Conservation (phyloP, 2,888 invertebrate species). For the Melanargia galathea region DNA sequence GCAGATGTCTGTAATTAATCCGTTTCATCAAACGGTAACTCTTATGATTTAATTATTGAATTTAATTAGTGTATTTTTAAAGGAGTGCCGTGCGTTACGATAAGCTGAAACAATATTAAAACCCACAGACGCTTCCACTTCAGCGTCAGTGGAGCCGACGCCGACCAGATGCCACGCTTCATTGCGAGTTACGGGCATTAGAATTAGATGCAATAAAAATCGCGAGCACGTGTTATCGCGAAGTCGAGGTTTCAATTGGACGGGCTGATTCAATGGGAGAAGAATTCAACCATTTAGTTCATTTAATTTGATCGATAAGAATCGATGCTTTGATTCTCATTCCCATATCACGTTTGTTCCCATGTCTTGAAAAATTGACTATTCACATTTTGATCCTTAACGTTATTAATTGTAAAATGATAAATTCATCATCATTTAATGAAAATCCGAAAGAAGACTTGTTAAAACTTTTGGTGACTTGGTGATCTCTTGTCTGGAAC, state of each 20-base stretch:
- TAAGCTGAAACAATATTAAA: constrained; percentile 16
- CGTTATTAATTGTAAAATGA: not conserved
- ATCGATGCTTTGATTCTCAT: not conserved
- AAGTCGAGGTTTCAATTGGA: constrained; percentile 26
- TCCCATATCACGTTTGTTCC: not conserved
- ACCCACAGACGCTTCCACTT: constrained; percentile 23
- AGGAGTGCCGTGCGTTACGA: not conserved
- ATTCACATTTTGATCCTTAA: not conserved
- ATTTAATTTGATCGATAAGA: constrained; percentile 6
- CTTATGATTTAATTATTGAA: not conserved
- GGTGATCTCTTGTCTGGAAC: too few species aligned
- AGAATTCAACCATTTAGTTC: constrained; percentile 14
- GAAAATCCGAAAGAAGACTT: too few species aligned
- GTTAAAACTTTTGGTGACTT: too few species aligned
- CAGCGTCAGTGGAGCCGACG: constrained; percentile 38
- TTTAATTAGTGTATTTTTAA: not conserved
- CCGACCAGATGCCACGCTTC: constrained; percentile 43
- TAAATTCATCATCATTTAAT: too few species aligned
- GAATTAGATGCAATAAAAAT: constrained; percentile 60
- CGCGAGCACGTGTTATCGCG: constrained; percentile 38
- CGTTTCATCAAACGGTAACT: not conserved
- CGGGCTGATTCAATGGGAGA: constrained; percentile 28
- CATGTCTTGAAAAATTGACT: not conserved
- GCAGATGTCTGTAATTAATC: not conserved
- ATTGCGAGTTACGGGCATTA: constrained; percentile 57